Conservation (phyloP, 2,797 vertebrate genomes). For the Neosalanx taihuensis region DNA sequence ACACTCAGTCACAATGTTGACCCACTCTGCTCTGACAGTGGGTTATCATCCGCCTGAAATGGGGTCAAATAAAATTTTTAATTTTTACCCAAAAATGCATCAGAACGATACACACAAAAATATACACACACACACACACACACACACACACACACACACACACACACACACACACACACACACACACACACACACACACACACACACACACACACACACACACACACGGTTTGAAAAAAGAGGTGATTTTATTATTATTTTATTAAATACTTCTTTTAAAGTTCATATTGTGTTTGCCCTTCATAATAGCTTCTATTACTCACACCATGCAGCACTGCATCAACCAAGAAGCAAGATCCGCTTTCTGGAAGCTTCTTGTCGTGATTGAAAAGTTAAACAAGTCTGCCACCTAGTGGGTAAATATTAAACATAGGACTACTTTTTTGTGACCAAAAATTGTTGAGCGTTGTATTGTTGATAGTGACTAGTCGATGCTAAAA, state of each 20-base stretch:
- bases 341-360: background rate
- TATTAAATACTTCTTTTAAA: conserved; percentile 25
- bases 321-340: conserved; percentile 24
- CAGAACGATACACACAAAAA: conserved; percentile 18
- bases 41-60: conserved; percentile 58
- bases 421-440: background rate
- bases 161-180: background rate
- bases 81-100: background rate
- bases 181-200: too few species aligned
- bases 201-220: too few species aligned
- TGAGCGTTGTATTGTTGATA: too few species aligned
- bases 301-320: conserved; percentile 53
- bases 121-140: conserved; percentile 14
- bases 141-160: background rate
- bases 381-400: conserved; percentile 19
- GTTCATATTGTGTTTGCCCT: conserved; percentile 47
- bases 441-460: too few species aligned
- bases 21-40: conserved; percentile 72
- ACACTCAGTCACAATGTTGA: background rate
- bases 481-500: too few species aligned
- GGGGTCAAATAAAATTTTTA: conserved; percentile 20
- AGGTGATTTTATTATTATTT: too few species aligned
- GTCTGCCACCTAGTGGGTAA: conserved; percentile 24
- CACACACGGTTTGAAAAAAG: too few species aligned
- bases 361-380: background rate